phyloP scores from a whole-genome alignment of 2,797 vertebrate genomes.

The Aselliscus stoliczkanus region DNA sequence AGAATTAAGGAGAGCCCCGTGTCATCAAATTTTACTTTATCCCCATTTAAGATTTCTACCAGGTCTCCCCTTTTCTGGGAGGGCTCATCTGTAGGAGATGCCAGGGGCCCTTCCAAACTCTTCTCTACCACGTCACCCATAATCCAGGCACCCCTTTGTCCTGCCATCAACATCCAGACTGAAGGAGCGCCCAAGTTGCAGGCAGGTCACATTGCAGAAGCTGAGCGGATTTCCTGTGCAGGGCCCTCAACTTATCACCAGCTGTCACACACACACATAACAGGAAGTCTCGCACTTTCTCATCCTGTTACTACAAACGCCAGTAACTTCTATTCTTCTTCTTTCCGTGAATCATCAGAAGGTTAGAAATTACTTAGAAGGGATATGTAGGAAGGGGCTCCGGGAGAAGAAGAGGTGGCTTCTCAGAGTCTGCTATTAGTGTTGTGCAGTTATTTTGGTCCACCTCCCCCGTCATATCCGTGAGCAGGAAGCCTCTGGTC shows the following conservation, averaged over 20 bases:
- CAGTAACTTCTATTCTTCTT: slow-evolving; percentile 69
- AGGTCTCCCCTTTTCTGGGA: slow-evolving; percentile 77
- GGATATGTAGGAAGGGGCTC: background rate
- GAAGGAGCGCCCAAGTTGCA: slow-evolving; percentile 75
- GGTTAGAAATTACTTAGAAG: slow-evolving; percentile 70
- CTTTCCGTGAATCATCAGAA: slow-evolving; percentile 69
- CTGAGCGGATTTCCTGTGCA: slow-evolving; percentile 87
- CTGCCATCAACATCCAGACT: slow-evolving; percentile 75
- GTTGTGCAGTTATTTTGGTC: slow-evolving; percentile 26
- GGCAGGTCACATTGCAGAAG: slow-evolving; percentile 81
- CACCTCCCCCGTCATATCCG: slow-evolving; percentile 10
- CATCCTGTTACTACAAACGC: slow-evolving; percentile 84
- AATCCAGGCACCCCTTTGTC: slow-evolving; percentile 70
- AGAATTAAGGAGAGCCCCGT: slow-evolving; percentile 85
- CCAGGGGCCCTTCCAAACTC: slow-evolving; percentile 77
- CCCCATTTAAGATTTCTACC: slow-evolving; percentile 82
- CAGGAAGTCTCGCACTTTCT: slow-evolving; percentile 89
- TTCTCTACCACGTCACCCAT: slow-evolving; percentile 85
- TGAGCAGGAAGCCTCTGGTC: slow-evolving; percentile 43
- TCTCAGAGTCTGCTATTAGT: background rate
- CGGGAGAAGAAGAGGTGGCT: background rate
- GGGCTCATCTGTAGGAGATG: slow-evolving; percentile 72
- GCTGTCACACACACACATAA: slow-evolving; percentile 87
- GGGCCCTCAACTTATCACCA: slow-evolving; percentile 85
- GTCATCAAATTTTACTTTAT: slow-evolving; percentile 87